Evolutionary conservation across 2,113 vertebrate genomes (phyloP), one percentile per base, ranked within the genome.

Genomic region (Lasiurus cinereus): DNA sequence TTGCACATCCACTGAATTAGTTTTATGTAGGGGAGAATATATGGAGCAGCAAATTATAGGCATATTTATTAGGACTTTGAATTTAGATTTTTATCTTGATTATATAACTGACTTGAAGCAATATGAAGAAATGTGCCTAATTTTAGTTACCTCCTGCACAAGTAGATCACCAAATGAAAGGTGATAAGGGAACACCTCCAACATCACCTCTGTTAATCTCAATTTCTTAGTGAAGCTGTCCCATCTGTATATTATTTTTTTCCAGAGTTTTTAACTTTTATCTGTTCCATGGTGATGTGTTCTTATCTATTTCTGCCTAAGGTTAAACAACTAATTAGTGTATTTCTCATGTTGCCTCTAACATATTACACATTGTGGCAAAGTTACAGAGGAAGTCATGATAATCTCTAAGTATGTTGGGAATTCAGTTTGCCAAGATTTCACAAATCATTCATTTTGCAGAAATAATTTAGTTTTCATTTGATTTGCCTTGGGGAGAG

Each of bases 401-500:
- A 96, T 87, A 78, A 31, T 94, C 83, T 86, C 92, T 94, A 85
- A 96, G 88, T 92, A 70, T 90, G 77, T 80, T 93, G 92, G 90
- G 78, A 95, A 95, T 94, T 97, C 90, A 93, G 48, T 96, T 96
- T 96, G 94, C 91, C 70, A 91, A 91, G 92, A 94, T 89, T 93
- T 96, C 95, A 95, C 79, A 94, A 94, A 96, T 91, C 86, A 88
- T 95, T 97, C 97, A 93, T 96, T 94, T 91, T 73, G 56, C 83
- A 95, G 95, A 93, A 95, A 94, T 78, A 77, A 94, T 97, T 95
- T 91, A 0, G 52, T 83, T 96, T 93, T 85, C 91, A 89, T 96
- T 85, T 96, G 92, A 50, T 93, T 97, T 95, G 96, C 96, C 95
- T 94, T 91, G 94, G 96, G 94, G 88, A 95, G 93, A 96, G 95